phyloP scores from a whole-genome alignment of 2,797 vertebrate species.

The Girardinus metallicus region DNA sequence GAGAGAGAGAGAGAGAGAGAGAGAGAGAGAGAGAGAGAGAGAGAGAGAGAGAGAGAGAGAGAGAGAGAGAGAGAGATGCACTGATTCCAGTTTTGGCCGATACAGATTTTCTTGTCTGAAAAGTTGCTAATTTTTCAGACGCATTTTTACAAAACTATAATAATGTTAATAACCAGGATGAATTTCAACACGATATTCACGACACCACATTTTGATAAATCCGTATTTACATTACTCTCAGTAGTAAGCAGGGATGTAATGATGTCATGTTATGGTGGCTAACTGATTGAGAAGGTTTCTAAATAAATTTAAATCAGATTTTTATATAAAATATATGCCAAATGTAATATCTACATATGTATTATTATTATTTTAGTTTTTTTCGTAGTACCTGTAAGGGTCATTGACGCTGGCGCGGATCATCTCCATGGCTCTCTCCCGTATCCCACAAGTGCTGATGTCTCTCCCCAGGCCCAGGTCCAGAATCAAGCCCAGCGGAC shows the following conservation, averaged over 20 bases:
- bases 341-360: not conserved
- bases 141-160: not conserved
- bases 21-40: no score
- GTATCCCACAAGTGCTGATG: conserved; percentile 82
- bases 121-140: not conserved
- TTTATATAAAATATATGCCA: not conserved
- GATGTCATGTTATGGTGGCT: not conserved
- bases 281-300: not conserved
- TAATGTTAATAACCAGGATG: not conserved
- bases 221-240: not conserved
- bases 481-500: conserved; percentile 87
- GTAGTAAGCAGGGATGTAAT: not conserved
- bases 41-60: no score
- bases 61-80: no score
- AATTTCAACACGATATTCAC: not conserved
- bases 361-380: not conserved
- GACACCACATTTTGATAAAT: not conserved
- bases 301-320: not conserved
- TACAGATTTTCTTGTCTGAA: no score
- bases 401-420: conserved; percentile 85
- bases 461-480: conserved; percentile 83
- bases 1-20: no score
- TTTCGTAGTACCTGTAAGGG: conserved; percentile 78
- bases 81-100: no score
- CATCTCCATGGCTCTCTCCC: conserved; percentile 85